Evolutionary conservation across 2,888 invertebrate genomes (phyloP).

Genomic region (Cryptus viduatorius): DNA sequence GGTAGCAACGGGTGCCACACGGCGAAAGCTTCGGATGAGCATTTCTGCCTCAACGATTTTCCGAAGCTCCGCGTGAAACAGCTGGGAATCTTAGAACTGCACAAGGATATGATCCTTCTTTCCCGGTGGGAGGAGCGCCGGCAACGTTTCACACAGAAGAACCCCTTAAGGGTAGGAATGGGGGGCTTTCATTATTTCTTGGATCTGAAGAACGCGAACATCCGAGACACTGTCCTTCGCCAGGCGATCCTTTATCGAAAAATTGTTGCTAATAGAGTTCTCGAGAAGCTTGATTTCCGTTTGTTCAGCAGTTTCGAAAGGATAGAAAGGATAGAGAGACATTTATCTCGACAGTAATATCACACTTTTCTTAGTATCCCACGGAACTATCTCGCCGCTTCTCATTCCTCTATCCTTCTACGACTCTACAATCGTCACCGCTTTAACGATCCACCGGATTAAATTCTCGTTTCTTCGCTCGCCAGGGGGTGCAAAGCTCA

Average conservation of each 20-base stretch:
- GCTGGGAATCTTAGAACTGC: constrained; percentile 42
- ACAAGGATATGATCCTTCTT: constrained; percentile 21
- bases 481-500: constrained; percentile 36
- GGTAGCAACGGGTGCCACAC: constrained; percentile 3
- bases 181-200: constrained; percentile 59
- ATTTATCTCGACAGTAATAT: constrained; percentile 21
- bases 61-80: constrained; percentile 48
- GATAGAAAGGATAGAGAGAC: constrained; percentile 9
- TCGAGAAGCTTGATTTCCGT: constrained; percentile 53
- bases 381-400: not conserved
- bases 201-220: constrained; percentile 34
- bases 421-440: constrained; percentile 2
- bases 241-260: constrained; percentile 44
- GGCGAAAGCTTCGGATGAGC: constrained; percentile 21
- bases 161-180: constrained; percentile 3
- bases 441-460: constrained; percentile 56
- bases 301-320: constrained; percentile 42
- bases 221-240: constrained; percentile 25
- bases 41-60: constrained; percentile 23
- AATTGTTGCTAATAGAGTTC: constrained; percentile 49
- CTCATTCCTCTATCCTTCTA: constrained; percentile 8
- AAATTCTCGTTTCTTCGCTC: constrained; percentile 51
- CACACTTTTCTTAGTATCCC: constrained; percentile 11
- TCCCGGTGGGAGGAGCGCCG: constrained; percentile 12
- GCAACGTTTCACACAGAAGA: constrained; percentile 42